These are phyloP conservation scores for Trogon surrucura DNA, from an alignment of 2,113 vertebrate species.

Conservation along the genomic window DNA sequence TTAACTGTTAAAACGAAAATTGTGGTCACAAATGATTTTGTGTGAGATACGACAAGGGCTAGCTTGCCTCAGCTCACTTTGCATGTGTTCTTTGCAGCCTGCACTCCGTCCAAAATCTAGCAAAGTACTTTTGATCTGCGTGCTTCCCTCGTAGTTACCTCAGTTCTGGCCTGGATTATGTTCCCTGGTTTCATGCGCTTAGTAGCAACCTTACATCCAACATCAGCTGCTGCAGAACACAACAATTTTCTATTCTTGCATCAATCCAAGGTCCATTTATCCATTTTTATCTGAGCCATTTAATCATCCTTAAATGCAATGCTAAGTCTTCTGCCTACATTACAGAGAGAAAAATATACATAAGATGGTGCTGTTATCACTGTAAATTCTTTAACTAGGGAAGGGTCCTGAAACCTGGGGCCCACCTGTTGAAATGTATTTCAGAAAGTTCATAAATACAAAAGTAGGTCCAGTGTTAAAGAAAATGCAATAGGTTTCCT, in stretches of 20 bases:
- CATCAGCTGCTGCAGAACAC: neutral
- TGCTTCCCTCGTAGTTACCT: neutral
- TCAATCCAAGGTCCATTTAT: neutral
- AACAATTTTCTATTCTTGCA: neutral
- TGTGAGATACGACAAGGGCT: neutral
- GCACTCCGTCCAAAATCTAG: neutral
- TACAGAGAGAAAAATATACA: neutral
- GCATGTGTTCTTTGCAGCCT: neutral
- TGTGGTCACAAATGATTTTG: neutral
- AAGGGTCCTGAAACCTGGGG: neutral
- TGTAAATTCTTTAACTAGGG: neutral
- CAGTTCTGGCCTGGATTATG: neutral
- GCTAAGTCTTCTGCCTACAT: neutral
- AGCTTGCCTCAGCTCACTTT: neutral
- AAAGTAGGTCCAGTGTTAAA: neutral
- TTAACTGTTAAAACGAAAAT: neutral
- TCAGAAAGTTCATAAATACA: neutral
- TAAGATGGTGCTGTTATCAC: neutral
- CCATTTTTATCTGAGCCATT: neutral
- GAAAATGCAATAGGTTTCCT: neutral
- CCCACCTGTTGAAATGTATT: neutral
- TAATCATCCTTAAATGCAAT: neutral
- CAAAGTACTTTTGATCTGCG: neutral
- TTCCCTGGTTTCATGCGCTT: neutral
- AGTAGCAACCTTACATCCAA: neutral